Evolutionary conservation across 2,113 vertebrate genomes (phyloP).

Genomic region (Cyanistes caeruleus): DNA sequence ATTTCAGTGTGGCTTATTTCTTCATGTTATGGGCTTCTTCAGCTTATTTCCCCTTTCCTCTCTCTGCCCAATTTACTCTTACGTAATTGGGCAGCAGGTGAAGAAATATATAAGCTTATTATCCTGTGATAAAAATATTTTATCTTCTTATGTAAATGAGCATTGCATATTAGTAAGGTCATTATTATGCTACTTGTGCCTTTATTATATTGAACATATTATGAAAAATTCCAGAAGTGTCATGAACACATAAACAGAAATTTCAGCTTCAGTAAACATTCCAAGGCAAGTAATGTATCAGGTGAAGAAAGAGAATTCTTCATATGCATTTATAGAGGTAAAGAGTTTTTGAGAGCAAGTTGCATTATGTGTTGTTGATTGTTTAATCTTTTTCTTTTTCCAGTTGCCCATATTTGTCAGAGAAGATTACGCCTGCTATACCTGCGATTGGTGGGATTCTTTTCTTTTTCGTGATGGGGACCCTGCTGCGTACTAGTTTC

Average conservation of each 20-base stretch:
- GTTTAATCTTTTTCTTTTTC: conserved; percentile 12
- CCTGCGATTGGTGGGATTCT: conserved; percentile 90
- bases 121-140: not conserved
- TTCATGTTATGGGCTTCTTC: not conserved
- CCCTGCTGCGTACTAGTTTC: conserved; percentile 93
- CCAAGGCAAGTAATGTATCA: not conserved
- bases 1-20: not conserved
- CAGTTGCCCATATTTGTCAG: conserved; percentile 89
- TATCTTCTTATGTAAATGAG: not conserved
- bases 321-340: not conserved
- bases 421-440: conserved; percentile 87
- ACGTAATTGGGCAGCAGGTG: not conserved
- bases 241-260: not conserved
- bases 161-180: not conserved
- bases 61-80: not conserved
- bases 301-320: not conserved
- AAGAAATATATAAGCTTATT: not conserved
- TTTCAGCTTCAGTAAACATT: not conserved
- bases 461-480: conserved; percentile 94
- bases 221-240: not conserved
- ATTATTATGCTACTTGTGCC: not conserved
- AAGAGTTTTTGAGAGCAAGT: not conserved
- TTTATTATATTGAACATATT: not conserved
- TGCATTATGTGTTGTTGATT: not conserved
- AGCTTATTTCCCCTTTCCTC: not conserved